Evolutionary conservation across 92 coral and sea anemone species (phyloP).

Genomic region (Parazoanthus swiftii): DNA sequence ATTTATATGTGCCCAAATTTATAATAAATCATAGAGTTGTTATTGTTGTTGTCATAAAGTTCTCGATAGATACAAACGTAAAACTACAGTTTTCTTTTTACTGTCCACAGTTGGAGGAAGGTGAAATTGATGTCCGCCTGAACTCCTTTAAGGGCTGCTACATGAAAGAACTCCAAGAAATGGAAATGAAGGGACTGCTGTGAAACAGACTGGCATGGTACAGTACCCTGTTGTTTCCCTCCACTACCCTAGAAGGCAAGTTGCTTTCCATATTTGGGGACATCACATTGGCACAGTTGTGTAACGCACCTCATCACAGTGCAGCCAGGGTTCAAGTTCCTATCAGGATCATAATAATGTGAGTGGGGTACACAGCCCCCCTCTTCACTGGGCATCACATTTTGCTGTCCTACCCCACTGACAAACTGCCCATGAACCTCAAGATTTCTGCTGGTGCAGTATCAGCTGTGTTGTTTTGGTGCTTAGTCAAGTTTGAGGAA

Average conservation of each 20-base stretch:
- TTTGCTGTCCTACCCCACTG: no score
- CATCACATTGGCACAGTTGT: neutral
- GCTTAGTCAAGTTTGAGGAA: no score
- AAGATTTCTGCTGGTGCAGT: no score
- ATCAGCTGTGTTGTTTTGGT: no score
- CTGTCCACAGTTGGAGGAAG: conserved; percentile 39
- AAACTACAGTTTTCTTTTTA: neutral
- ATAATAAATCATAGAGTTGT: no score
- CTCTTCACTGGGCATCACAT: neutral
- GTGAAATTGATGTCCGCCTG: conserved; percentile 46
- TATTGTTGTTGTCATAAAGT: no score
- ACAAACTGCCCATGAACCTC: no score
- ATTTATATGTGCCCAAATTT: no score
- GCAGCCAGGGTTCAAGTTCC: neutral
- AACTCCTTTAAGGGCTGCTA: conserved; percentile 44
- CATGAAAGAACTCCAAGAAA: conserved; percentile 42
- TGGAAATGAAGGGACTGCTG: conserved; percentile 16
- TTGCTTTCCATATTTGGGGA: no score
- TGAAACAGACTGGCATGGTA: neutral
- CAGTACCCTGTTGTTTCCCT: no score
- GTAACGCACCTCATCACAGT: neutral
- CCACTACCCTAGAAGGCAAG: neutral
- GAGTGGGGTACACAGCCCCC: neutral
- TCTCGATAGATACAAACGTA: no score
- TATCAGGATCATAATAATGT: neutral